Evolutionary conservation across 2,888 invertebrate species (phyloP).

Genomic region (Andricus curvator): DNA sequence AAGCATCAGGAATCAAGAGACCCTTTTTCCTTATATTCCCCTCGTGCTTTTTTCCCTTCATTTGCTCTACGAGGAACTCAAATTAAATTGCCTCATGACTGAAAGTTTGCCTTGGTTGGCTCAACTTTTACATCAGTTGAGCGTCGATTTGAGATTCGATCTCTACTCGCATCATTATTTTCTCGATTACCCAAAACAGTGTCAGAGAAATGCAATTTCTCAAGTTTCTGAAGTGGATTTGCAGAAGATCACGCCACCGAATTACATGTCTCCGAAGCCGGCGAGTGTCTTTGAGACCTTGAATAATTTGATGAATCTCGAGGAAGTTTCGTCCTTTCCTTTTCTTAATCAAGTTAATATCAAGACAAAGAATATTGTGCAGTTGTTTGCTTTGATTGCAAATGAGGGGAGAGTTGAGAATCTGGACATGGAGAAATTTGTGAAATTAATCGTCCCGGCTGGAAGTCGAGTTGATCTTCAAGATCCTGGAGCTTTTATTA

Average conservation of each 20-base stretch:
- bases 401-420: slow-evolving; percentile 61
- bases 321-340: slow-evolving; percentile 83
- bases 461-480: slow-evolving; percentile 73
- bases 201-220: slow-evolving; percentile 75
- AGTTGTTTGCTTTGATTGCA: slow-evolving; percentile 80
- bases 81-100: slow-evolving; percentile 86
- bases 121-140: slow-evolving; percentile 86
- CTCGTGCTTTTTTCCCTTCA: slow-evolving; percentile 90
- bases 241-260: slow-evolving; percentile 82
- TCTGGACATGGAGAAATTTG: slow-evolving; percentile 68
- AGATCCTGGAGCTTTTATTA: slow-evolving; percentile 65
- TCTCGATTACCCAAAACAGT: slow-evolving; percentile 88
- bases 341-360: slow-evolving; percentile 87
- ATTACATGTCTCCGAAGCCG: slow-evolving; percentile 82
- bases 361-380: slow-evolving; percentile 86
- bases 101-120: slow-evolving; percentile 86
- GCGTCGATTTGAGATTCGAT: slow-evolving; percentile 86
- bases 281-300: slow-evolving; percentile 87
- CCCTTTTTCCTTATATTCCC: slow-evolving; percentile 87
- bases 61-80: slow-evolving; percentile 94
- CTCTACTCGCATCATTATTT: slow-evolving; percentile 90
- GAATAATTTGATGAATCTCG: slow-evolving; percentile 82
- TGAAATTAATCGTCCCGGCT: slow-evolving; percentile 72
- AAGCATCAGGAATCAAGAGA: slow-evolving; percentile 83
- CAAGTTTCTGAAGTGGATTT: slow-evolving; percentile 82